Percentiles rank a stretch among this genome's conserved stretches.
These are phyloP conservation scores for Actinia equina DNA, from an alignment of 64 coral and sea anemone species.

Conservation along the genomic window DNA sequence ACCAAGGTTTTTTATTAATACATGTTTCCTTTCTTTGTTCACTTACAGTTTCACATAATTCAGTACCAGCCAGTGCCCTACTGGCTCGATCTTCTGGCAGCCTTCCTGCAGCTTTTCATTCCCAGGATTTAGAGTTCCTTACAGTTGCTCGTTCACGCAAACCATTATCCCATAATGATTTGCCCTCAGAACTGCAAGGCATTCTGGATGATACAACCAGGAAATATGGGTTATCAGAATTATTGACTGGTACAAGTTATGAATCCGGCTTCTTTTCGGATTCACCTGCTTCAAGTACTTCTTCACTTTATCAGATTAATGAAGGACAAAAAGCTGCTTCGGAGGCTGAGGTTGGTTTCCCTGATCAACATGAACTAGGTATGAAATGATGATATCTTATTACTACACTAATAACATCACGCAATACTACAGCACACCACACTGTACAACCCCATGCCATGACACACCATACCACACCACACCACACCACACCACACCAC, in stretches of 20 bases:
- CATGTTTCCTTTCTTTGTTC: background rate
- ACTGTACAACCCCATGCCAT: too few relatives aligned
- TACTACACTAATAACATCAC: too few relatives aligned
- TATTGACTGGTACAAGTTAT: background rate
- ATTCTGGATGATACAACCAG: background rate
- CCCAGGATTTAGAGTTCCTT: background rate
- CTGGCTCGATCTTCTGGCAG: background rate
- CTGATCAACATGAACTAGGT: background rate
- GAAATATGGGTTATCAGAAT: background rate
- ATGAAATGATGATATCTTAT: background rate
- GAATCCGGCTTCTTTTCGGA: slow-evolving; percentile 1
- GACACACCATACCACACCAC: too few relatives aligned
- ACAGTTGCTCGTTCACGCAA: background rate
- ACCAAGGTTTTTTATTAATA: too few relatives aligned
- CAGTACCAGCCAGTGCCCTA: background rate
- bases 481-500: too few relatives aligned
- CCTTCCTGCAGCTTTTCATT: background rate
- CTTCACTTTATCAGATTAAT: background rate
- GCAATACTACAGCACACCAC: too few relatives aligned
- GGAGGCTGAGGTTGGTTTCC: background rate
- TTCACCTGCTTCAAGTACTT: background rate
- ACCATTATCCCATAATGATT: background rate
- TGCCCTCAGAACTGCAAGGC: background rate
- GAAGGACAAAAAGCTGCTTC: background rate
- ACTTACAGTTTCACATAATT: background rate